A percentile compares a stretch with the other conserved stretches of the same genome.
Evolutionary conservation across 2,797 vertebrate species (phyloP).

Genomic region (Lacerta viridis): DNA sequence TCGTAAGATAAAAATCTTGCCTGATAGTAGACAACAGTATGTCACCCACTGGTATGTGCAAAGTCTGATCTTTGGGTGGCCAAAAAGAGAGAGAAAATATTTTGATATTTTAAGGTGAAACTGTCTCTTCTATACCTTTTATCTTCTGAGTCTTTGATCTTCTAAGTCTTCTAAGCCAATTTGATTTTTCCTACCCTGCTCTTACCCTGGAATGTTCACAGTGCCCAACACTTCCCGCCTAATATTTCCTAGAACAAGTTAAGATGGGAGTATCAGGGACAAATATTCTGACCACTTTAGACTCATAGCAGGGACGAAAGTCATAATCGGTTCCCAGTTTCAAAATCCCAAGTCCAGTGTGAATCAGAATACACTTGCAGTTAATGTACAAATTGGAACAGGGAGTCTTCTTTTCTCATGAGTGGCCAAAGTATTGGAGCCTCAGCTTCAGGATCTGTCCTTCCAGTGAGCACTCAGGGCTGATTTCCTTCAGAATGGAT

Average conservation of each 20-base stretch:
- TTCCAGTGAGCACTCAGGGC: no score
- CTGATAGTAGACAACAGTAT: slow-evolving; percentile 17
- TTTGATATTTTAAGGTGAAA: background rate
- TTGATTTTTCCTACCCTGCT: no score
- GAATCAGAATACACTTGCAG: background rate
- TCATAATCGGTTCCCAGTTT: slow-evolving; percentile 1
- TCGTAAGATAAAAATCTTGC: background rate
- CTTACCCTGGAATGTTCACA: no score
- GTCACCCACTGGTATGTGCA: background rate
- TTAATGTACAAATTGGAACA: slow-evolving; percentile 25
- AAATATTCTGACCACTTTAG: background rate
- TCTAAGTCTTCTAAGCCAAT: no score
- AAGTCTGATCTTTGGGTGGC: background rate
- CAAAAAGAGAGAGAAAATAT: background rate
- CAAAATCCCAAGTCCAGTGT: background rate
- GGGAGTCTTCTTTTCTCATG: no score
- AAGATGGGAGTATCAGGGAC: background rate
- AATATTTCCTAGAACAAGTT: background rate
- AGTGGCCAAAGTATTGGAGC: no score
- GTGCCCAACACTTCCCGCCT: background rate
- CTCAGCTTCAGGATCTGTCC: no score
- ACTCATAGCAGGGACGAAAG: background rate
- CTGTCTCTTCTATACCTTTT: slow-evolving; percentile 1
- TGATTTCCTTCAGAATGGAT: no score
- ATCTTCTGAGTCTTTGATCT: background rate